Evolutionary conservation across 37 sponge, comb jelly and placozoan species (phyloP), one percentile per base, ranked within the genome.

Genomic region (Aplysina aerophoba): DNA sequence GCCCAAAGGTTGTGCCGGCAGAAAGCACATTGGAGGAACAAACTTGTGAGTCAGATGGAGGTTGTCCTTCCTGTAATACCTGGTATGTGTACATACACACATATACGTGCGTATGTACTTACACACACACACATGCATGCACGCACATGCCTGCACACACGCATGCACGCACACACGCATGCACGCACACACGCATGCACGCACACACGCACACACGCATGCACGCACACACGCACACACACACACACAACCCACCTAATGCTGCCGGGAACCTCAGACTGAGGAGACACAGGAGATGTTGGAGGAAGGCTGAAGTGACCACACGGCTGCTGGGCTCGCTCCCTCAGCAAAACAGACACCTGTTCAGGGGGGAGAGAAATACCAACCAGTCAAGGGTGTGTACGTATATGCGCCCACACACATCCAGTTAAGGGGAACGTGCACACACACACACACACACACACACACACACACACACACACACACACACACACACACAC

Each of bases 291-390:
- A 34, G 88, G 86, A 19, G 95, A 92, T 13, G 73, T 92, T 19
- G 73, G 31, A 15, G 90, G 91, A 21, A 98, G 78, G 54, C 87
- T 73, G 74, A 98, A 98, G 31, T 88, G 78, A 30, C 99, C 99
- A 74, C 72, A 85, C 14, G 40, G 77, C 35, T 80, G 54, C 81
- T 98, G 99, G 21, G 75, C 82, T 11, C 86, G 78, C 38, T 71
- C 83, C 86, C 84, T 92, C 87, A 98, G 72, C 65, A 96, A 94
- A 50, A 96, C 86, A 31, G 97, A 96, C 35, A 94, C 91, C 91
- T 91, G 53, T 15, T 53, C 11, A 64, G 15, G 4, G 50, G 54
- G 24, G 25, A n/a, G 53, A 15, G 12, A 30, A 12, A 36, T 4
- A 20, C 35, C 65, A 3, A 28, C 28, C 28, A 63, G 27, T 28